Evolutionary conservation across 2,888 invertebrate genomes (phyloP).

Genomic region (Caenorhabditis sp.): DNA sequence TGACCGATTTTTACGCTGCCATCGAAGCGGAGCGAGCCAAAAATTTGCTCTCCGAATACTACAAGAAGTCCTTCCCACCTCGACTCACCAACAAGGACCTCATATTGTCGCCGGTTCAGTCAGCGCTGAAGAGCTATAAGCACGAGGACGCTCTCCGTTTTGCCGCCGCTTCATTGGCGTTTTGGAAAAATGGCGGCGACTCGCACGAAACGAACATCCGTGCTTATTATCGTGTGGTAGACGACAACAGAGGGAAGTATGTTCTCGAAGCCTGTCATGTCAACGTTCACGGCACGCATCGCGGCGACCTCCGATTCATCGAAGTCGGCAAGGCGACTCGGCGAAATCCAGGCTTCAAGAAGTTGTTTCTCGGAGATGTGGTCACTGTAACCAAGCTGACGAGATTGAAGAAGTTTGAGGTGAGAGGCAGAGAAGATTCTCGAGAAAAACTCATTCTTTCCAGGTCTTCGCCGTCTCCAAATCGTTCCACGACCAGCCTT

Average conservation of each 20-base stretch:
- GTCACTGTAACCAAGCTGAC: background rate
- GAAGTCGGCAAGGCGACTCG: too few relatives aligned
- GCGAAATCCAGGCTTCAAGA: background rate
- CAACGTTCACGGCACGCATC: background rate
- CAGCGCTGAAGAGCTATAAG: background rate
- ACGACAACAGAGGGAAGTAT: background rate
- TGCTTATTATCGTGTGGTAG: background rate
- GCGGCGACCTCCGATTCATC: background rate
- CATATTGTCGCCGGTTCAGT: background rate
- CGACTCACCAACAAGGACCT: background rate
- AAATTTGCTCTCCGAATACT: background rate
- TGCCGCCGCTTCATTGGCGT: background rate
- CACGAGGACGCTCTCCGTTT: background rate
- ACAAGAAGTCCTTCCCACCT: background rate
- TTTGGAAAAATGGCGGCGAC: slow-evolving; percentile 2
- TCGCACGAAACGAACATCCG: too few relatives aligned
- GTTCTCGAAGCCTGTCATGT: background rate
- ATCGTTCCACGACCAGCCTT: too few relatives aligned
- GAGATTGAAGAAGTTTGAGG: background rate
- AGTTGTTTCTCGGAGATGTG: background rate
- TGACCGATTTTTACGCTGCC: too few relatives aligned
- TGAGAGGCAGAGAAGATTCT: background rate
- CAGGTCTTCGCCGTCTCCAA: too few relatives aligned
- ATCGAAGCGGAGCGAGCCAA: background rate
- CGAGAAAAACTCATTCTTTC: too few relatives aligned